Evolutionary conservation across 1,140 invertebrate species (phyloP), one percentile per base, ranked within the genome.

Genomic region (Spodoptera frugiperda): DNA sequence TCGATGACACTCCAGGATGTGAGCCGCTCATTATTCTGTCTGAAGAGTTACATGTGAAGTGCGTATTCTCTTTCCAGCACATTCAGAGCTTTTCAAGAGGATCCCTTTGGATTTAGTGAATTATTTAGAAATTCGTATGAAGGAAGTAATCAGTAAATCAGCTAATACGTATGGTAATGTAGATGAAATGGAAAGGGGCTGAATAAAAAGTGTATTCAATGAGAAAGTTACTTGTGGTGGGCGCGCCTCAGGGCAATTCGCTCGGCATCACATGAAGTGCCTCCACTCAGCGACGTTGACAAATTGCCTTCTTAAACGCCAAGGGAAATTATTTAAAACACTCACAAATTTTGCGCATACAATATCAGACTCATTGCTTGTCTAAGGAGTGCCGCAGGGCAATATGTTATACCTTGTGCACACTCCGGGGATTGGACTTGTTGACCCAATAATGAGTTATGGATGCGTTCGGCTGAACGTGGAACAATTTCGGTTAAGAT

Each of bases 241-340:
- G 68, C 33, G 33, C 53, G 68, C 33, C 33, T 30, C 17, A 39
- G 53, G 68, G 15, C 21, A 71, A 48, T 59, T 55, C 19, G 14
- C 39, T 49, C 46, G 17, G 25, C 55, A 49, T 78, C 77, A 78
- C 46, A 76, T 74, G 71, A 49, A 65, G 68, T 44, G 54, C 65
- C 30, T 65, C 67, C 17, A 17, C 19, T 59, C 39, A n/a, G 44
- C 75, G 79, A 83, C 78, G 77, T 83, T 83, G 82, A 83, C 75
- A 83, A 83, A 83, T 83, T 83, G 67, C 67, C 21, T 39, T 25
- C 49, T 71, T 77, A 44, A 49, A 70, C 70, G 78, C 74, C 78
- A 48, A 70, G 82, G 74, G 79, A 83, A 83, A 83, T 83, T 80
- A 81, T 83, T 77, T 80, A 76, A 83, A 83, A 80, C 72, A 83